A percentile compares a stretch with the other conserved stretches of the same genome.
Conservation (phyloP, 2,797 vertebrate species). For the Emys orbicularis region DNA sequence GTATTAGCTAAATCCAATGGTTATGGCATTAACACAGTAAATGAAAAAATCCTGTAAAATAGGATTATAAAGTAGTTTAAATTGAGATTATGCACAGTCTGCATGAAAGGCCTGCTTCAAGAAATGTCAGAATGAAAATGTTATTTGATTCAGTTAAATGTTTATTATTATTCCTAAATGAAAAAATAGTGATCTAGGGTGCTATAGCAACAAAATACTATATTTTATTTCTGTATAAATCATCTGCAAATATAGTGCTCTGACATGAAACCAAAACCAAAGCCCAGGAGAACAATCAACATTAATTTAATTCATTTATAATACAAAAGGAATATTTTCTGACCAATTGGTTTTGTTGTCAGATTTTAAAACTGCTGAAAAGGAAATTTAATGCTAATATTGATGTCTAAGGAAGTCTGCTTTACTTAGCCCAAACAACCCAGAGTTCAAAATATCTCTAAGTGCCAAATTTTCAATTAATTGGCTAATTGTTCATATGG, state of each 20-base stretch:
- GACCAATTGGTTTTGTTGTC: conserved; percentile 16
- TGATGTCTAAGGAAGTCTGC: neutral
- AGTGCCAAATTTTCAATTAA: neutral
- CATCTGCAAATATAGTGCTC: conserved; percentile 26
- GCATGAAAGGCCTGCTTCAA: conserved; percentile 30
- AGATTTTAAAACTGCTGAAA: conserved; percentile 27
- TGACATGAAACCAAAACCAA: conserved; percentile 53
- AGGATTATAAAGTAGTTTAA: conserved; percentile 44
- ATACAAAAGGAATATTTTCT: conserved; percentile 48
- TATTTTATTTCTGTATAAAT: conserved; percentile 55
- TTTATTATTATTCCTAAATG: conserved; percentile 57
- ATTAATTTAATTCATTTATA: conserved; percentile 37
- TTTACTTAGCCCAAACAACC: neutral
- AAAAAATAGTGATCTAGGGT: conserved; percentile 34
- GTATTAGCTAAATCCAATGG: conserved; percentile 4
- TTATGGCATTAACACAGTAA: conserved; percentile 3
- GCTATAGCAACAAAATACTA: conserved; percentile 35
- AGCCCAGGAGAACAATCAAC: conserved; percentile 5
- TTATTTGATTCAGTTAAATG: conserved; percentile 47
- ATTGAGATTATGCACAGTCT: neutral
- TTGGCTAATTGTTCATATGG: neutral
- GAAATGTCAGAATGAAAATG: conserved; percentile 49
- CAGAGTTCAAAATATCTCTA: neutral
- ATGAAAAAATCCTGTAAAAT: neutral
- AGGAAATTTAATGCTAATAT: neutral